Evolutionary conservation across 2,113 vertebrate species (phyloP), one percentile per base, ranked within the genome.

Genomic region (Osmerus mordax): DNA sequence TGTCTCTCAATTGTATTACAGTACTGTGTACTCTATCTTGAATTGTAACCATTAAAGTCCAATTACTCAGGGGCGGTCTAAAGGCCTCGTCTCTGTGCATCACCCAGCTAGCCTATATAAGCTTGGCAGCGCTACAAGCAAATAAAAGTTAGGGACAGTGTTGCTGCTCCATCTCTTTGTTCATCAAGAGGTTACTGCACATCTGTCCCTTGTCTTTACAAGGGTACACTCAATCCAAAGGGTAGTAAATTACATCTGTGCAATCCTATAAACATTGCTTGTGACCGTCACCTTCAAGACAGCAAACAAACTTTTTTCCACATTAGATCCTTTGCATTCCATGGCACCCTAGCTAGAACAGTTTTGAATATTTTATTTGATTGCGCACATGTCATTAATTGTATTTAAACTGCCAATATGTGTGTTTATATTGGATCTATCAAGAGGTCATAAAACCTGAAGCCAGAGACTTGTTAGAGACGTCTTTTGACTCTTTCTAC

Each of bases 231-330:
- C 78, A 79, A 81, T 86, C 78, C 62, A 85, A 83, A 84, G 72
- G 0, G 28, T 70, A 41, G 61, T 89, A 80, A 90, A 87, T 87
- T 75, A 82, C 73, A 76, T 80, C 84, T 74, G 78, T 67, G 78
- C 71, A 53, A 77, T 83, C 83, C 83, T 59, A 78, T 91, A 89
- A 91, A 82, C 64, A 21, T 71, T 66, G 69, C 77, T 87, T 83
- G 85, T 71, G 81, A 77, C 81, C 81, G 78, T 90, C 87, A 90
- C 89, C 88, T 90, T 87, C 84, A 88, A 74, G 65, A 79, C 80
- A 54, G 58, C 59, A 19, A 68, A 74, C 56, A 66, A 87, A 82
- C 72, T 76, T 77, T 68, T 74, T 69, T 18, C 55, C 36, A 65
- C 21, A 58, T 71, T 71, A 61, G 36, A 3, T 51, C 6, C n/a